Conservation (phyloP, 2,113 vertebrate genomes). For the Chloroceryle aenea region DNA sequence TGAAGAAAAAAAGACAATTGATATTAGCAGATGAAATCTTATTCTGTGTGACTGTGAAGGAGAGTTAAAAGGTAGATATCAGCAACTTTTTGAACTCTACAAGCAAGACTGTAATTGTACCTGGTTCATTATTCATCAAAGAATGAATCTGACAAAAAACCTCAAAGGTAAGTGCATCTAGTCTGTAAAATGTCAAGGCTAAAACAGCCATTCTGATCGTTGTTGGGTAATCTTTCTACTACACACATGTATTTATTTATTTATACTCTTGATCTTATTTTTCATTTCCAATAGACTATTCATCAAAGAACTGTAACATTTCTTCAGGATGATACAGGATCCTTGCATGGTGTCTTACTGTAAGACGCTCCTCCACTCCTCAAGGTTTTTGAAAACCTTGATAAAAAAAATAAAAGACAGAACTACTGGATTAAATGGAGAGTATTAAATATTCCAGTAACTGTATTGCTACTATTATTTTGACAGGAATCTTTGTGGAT, state of each 20-base stretch:
- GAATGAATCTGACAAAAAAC: background rate
- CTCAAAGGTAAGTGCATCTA: background rate
- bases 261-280: background rate
- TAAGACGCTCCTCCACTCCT: background rate
- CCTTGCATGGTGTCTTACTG: background rate
- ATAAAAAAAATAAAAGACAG: background rate
- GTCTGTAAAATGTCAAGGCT: background rate
- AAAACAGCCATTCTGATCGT: background rate
- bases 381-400: background rate
- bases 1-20: background rate
- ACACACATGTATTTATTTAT: background rate
- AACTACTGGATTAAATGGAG: background rate
- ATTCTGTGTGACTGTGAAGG: background rate
- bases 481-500: background rate
- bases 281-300: background rate
- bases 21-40: background rate
- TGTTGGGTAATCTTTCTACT: background rate
- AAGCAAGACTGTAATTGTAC: background rate
- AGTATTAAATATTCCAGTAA: background rate
- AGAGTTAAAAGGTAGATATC: background rate
- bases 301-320: background rate
- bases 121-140: slow-evolving; percentile 52
- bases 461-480: background rate
- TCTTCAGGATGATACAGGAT: background rate
- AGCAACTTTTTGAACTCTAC: background rate